Evolutionary conservation across 2,888 invertebrate species (phyloP).

Genomic region (Luffia ferchaultella): DNA sequence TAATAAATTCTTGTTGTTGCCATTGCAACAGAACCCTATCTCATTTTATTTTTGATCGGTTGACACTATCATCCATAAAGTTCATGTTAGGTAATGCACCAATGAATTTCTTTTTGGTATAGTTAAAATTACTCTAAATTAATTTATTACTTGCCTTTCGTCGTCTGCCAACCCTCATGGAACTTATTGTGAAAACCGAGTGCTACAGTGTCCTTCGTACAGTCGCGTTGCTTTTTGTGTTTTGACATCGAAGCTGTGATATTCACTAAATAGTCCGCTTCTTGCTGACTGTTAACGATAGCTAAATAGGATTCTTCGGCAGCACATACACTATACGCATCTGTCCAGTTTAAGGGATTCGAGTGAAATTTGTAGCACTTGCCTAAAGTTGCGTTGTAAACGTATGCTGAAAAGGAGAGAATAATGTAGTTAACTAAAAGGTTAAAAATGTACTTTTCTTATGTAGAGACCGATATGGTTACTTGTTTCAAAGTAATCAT

Average conservation of each 20-base stretch:
- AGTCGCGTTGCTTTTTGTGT: constrained; percentile 22
- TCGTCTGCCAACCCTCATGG: constrained; percentile 26
- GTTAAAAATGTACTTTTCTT: too few species aligned
- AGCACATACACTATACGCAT: constrained; percentile 32
- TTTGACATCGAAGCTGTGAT: constrained; percentile 26
- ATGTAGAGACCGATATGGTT: too few species aligned
- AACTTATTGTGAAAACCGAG: constrained; percentile 20
- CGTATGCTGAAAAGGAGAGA: constrained; percentile 29
- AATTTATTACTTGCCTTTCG: constrained; percentile 27
- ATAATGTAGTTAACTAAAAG: too few species aligned
- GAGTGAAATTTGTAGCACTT: constrained; percentile 44
- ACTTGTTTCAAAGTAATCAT: too few species aligned
- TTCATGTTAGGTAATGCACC: too few species aligned
- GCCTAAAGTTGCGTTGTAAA: constrained; percentile 22
- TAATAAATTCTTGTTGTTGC: too few species aligned
- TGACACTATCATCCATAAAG: too few species aligned
- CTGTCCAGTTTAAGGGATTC: constrained; percentile 33
- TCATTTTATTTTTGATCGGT: too few species aligned
- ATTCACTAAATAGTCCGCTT: constrained; percentile 27
- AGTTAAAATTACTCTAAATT: too few species aligned
- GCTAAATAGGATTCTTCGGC: constrained; percentile 38
- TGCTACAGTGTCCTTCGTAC: constrained; percentile 13
- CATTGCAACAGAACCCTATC: too few species aligned
- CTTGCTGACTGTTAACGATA: constrained; percentile 31
- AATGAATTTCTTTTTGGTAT: too few species aligned